phyloP scores from a whole-genome alignment of 2,113 vertebrate species.

The Barbus barbus region DNA sequence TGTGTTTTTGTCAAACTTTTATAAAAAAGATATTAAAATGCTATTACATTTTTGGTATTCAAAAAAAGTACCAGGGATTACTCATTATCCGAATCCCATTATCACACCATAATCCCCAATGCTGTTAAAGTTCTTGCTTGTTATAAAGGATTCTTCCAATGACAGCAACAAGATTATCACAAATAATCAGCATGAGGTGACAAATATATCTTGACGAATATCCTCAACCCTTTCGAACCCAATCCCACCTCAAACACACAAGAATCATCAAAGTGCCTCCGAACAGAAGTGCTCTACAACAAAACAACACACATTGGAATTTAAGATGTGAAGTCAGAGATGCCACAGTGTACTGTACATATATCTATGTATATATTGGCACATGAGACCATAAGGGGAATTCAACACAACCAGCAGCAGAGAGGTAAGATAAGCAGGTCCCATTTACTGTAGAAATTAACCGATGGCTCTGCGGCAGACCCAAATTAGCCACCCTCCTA shows the following conservation, averaged over 20 bases:
- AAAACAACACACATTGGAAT: constrained; percentile 56
- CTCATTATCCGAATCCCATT: no score
- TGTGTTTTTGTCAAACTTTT: constrained; percentile 69
- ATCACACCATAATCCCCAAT: constrained; percentile 63
- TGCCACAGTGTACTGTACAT: constrained; percentile 26
- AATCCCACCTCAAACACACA: constrained; percentile 56
- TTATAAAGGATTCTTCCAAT: constrained; percentile 58
- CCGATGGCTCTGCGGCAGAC: neutral
- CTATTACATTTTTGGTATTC: constrained; percentile 79
- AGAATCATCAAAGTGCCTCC: constrained; percentile 67
- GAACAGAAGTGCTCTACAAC: constrained; percentile 61
- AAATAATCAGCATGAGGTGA: constrained; percentile 62
- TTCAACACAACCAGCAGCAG: constrained; percentile 37
- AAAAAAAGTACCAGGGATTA: constrained; percentile 77
- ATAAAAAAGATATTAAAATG: constrained; percentile 77
- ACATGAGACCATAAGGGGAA: constrained; percentile 52
- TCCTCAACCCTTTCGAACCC: constrained; percentile 57
- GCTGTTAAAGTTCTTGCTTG: constrained; percentile 65
- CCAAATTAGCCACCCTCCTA: neutral
- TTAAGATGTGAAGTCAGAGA: constrained; percentile 19
- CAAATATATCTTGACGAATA: constrained; percentile 60
- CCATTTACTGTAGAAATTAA: neutral
- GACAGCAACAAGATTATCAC: constrained; percentile 61
- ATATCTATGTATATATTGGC: constrained; percentile 58
- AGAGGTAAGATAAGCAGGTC: constrained; percentile 29